These are phyloP conservation scores for Nicator chloris DNA, from an alignment of 2,113 vertebrate species.

Conservation along the genomic window DNA sequence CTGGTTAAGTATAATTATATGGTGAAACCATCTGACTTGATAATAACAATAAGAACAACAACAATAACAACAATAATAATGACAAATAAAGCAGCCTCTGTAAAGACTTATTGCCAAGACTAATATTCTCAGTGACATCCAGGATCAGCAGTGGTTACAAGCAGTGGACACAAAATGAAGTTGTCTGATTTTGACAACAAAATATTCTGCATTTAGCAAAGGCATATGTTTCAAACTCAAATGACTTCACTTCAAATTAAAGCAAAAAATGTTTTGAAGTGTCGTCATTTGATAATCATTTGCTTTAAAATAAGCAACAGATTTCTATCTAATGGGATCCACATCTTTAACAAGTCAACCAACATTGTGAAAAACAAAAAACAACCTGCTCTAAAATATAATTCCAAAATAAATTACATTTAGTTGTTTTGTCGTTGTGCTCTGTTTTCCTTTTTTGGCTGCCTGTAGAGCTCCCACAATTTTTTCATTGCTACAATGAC, in stretches of 20 bases:
- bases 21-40: not conserved
- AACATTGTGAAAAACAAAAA: conserved; percentile 56
- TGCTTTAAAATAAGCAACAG: conserved; percentile 72
- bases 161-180: conserved; percentile 43
- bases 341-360: conserved; percentile 60
- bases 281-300: conserved; percentile 73
- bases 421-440: not conserved
- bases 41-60: not conserved
- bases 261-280: conserved; percentile 75
- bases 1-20: not conserved
- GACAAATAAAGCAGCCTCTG: not conserved
- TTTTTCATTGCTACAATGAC: conserved; percentile 55
- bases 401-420: conserved; percentile 45
- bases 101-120: not conserved
- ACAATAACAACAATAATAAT: not conserved
- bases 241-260: conserved; percentile 75
- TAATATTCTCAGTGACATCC: conserved; percentile 14
- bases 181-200: conserved; percentile 63
- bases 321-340: conserved; percentile 64
- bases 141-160: conserved; percentile 44
- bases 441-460: conserved; percentile 28
- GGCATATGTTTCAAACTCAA: conserved; percentile 77
- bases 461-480: conserved; percentile 38
- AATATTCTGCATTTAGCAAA: conserved; percentile 57
- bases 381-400: conserved; percentile 50